Percentiles rank a stretch among this genome's conserved stretches.
Conservation (phyloP, 2,888 invertebrate species). For the Augochlorella aurata region DNA sequence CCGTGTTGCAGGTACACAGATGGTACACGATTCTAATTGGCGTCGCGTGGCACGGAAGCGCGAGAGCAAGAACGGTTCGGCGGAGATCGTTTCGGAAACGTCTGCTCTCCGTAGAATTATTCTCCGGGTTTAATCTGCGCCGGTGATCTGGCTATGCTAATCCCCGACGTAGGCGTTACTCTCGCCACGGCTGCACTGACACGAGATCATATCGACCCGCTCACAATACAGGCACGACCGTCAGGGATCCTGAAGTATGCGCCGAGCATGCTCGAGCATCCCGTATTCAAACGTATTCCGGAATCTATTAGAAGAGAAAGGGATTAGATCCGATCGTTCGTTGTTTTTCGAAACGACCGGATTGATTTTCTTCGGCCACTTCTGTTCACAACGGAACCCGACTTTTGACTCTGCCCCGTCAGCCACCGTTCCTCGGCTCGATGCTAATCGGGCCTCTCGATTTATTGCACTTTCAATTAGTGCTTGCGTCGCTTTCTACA, state of each 20-base stretch:
- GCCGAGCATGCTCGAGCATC: conserved; percentile 45
- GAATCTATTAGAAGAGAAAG: conserved; percentile 61
- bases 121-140: conserved; percentile 49
- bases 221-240: conserved; percentile 63
- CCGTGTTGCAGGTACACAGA: neutral
- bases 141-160: conserved; percentile 65
- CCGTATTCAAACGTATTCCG: conserved; percentile 62
- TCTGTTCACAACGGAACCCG: neutral
- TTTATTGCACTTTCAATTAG: no score
- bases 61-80: conserved; percentile 13
- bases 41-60: conserved; percentile 28
- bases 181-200: conserved; percentile 53
- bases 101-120: conserved; percentile 36
- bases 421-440: no score
- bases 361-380: conserved; percentile 3
- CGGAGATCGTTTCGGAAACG: conserved; percentile 49
- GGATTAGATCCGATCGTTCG: conserved; percentile 47
- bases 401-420: neutral
- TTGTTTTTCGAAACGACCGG: conserved; percentile 9
- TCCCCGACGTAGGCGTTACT: conserved; percentile 65
- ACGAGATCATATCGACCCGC: conserved; percentile 63
- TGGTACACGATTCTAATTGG: neutral
- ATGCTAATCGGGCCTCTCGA: no score
- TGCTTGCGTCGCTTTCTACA: no score
- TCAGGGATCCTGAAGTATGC: conserved; percentile 53